Base-by-base conservation (phyloP, 1,140 invertebrate species). In the Tetranychus urticae region DNA sequence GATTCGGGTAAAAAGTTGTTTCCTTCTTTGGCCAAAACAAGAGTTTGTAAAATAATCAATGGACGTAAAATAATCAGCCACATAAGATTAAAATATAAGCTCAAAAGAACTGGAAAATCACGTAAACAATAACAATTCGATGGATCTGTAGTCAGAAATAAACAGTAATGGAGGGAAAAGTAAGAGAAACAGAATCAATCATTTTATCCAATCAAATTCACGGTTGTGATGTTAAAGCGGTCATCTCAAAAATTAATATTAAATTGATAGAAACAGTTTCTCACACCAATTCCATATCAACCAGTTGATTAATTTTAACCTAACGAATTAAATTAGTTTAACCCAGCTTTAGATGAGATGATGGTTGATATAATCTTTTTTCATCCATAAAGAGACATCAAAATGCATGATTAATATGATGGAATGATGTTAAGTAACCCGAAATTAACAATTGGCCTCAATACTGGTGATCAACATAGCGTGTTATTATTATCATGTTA, bases 71-170 rank as follows among this genome's bases (percentile, higher is more conserved):
- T 36, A 5, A 66, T 48, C 0, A 66, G 62, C 67, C 67, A 67
- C 46, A 65, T 65, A 39, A 66, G 64, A 45, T 67, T 67, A 42
- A 63, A 65, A 47, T 64, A 65, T n/a, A 67, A 56, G 42, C 52
- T 54, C 13, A 63, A 23, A 35, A 31, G 14, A 34, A 61, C 33
- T 14, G 58, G n/a, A 36, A 60, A 33, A 61, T 63, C 62, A 36
- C 7, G 13, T 8, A 46, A 54, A 45, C 62, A 63, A 39, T 61
- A 23, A 45, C 59, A 60, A 39, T 37, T 6, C 34, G 4, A 56
- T 13, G 23, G 23, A 23, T 42, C 57, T 59, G 50, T 37, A 14
- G 36, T 35, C 14, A 55, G 23, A 56, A 56, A 31, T 23, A 5
- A 12, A 56, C 14, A 56, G n/a, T 31, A 36, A 23, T 23, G 23